Evolutionary conservation across 2,888 invertebrate genomes (phyloP).

Genomic region (Xestia ashworthii): DNA sequence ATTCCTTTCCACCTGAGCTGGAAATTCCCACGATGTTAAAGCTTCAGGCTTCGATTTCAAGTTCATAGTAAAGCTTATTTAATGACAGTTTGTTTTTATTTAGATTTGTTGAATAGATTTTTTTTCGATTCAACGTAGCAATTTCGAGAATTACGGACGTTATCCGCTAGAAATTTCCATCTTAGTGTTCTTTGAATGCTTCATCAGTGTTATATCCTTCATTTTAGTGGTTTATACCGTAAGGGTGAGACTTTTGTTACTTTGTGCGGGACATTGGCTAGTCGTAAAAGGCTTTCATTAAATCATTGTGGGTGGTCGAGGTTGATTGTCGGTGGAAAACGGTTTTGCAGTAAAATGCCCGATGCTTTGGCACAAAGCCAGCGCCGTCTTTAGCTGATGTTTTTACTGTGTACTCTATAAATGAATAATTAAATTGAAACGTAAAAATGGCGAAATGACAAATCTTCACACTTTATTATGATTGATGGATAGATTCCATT

Average conservation of each 20-base stretch:
- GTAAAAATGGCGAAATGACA: constrained; percentile 6
- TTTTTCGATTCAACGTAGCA: constrained; percentile 19
- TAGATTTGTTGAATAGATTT: constrained; percentile 47
- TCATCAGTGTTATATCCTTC: neutral
- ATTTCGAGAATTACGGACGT: constrained; percentile 27
- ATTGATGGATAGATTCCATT: constrained; percentile 10
- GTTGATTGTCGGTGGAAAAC: constrained; percentile 64
- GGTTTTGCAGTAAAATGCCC: constrained; percentile 70
- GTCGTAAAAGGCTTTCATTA: constrained; percentile 61
- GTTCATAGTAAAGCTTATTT: constrained; percentile 71
- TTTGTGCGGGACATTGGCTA: constrained; percentile 41
- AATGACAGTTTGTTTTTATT: constrained; percentile 63
- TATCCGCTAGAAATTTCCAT: neutral
- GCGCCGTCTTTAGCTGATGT: constrained; percentile 36
- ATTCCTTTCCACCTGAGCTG: constrained; percentile 68
- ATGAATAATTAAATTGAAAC: constrained; percentile 45
- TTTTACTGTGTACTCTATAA: constrained; percentile 26
- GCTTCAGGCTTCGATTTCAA: constrained; percentile 74
- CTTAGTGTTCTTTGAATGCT: constrained; percentile 7
- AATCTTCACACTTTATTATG: constrained; percentile 7
- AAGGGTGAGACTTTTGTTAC: constrained; percentile 41
- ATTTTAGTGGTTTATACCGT: constrained; percentile 16
- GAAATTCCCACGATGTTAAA: constrained; percentile 77
- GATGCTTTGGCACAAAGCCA: constrained; percentile 68
- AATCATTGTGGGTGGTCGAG: constrained; percentile 60